These are phyloP conservation scores for Acrocyrtus sp. DNA, from an alignment of 2,888 invertebrate species.

Conservation along the genomic window DNA sequence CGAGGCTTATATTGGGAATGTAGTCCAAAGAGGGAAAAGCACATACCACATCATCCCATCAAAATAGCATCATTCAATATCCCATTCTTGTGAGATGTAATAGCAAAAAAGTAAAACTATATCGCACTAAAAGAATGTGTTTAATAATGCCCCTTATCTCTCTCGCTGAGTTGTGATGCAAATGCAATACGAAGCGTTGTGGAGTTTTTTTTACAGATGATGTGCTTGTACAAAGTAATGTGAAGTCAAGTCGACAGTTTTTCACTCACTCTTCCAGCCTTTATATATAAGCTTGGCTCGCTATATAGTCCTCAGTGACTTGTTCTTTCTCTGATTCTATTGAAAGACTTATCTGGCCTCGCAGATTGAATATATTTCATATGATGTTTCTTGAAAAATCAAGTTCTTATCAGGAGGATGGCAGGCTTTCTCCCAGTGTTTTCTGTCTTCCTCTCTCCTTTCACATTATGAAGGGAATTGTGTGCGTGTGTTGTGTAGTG, in stretches of 20 bases:
- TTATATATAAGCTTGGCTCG: too few relatives aligned
- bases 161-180: too few relatives aligned
- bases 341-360: conserved; percentile 63
- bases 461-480: not conserved
- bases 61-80: conserved; percentile 36
- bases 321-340: conserved; percentile 51
- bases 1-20: too few relatives aligned
- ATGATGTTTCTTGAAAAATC: conserved; percentile 63
- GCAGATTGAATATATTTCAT: conserved; percentile 64
- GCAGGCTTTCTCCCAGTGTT: conserved; percentile 64
- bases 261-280: conserved; percentile 47
- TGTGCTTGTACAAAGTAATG: conserved; percentile 33
- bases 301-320: conserved; percentile 44
- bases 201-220: too few relatives aligned
- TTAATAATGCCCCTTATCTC: too few relatives aligned
- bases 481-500: conserved; percentile 42
- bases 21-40: too few relatives aligned
- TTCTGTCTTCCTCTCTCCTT: conserved; percentile 61
- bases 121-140: too few relatives aligned
- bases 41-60: conserved; percentile 24
- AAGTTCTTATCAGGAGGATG: conserved; percentile 63
- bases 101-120: too few relatives aligned
- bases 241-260: conserved; percentile 36
- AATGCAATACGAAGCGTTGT: too few relatives aligned
- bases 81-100: conserved; percentile 27